Percentiles rank a stretch among this genome's conserved stretches.
phyloP scores from a whole-genome alignment of 1,140 invertebrate species.

The Hydropsyche tenuis region DNA sequence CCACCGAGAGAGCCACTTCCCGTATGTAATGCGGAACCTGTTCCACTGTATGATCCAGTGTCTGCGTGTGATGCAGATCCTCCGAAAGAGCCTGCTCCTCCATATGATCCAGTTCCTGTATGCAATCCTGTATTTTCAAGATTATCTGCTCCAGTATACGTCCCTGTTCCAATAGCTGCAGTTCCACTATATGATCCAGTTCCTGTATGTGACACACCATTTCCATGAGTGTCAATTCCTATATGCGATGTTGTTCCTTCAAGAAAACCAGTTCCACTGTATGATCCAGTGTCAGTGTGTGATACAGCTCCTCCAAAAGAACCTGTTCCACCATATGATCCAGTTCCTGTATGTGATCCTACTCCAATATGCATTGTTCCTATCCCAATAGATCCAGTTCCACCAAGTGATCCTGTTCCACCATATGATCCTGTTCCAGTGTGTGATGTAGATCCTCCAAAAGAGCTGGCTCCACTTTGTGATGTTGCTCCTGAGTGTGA shows the following conservation, averaged over 20 bases:
- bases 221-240: neutral
- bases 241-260: no score
- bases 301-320: no score
- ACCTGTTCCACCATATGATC: neutral
- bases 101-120: neutral
- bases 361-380: neutral
- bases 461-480: neutral
- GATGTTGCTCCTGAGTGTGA: neutral
- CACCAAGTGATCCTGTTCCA: neutral
- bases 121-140: neutral
- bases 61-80: neutral
- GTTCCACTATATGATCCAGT: neutral
- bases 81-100: neutral
- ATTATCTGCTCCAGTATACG: neutral
- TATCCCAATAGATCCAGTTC: neutral
- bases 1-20: neutral
- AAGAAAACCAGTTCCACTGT: neutral
- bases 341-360: neutral
- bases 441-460: neutral
- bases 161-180: neutral
- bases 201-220: neutral
- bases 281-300: neutral
- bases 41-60: neutral
- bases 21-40: no score
- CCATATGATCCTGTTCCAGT: neutral